Base-by-base conservation (phyloP, 2,797 vertebrate species). In the Centroberyx gerrardi region DNA sequence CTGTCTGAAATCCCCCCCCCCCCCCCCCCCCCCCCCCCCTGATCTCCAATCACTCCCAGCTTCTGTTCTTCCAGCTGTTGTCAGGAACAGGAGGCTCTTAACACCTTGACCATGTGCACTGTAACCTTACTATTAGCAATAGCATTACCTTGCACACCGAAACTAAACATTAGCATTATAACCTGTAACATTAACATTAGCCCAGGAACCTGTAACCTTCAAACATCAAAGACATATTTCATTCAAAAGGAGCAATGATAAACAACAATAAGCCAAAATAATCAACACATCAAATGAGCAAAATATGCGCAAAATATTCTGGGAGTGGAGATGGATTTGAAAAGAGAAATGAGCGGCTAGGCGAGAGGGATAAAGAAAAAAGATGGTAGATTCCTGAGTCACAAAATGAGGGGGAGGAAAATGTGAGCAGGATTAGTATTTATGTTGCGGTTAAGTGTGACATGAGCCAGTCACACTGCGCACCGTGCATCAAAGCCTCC, bases 51-150 rank as follows among this genome's bases (percentile, higher is more conserved):
- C 66, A 72, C 62, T 82, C 61, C 78, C 58, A 76, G 36, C 27
- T 73, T 72, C 65, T 70, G 58, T 71, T 81, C 17, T 12, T 80
- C 80, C 76, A 59, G 65, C 65, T 63, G 71, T 74, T 46, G 67
- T 77, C 68, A 55, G 62, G 38, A n/a, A 33, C 46, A 44, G n/a
- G 63, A 68, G 12, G 29, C 18, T 53, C 59, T 56, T 33, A 62
- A 15, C 48, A 73, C 15, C 56, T 64, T 18, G 7, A 62, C 15
- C 63, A 27, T 68, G 74, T 73, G 68, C 67, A 68, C 58, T 80
- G 60, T 74, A 83, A 77, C 77, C 68, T 72, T 83, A 89, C 31
- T 22, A 55, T 74, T 88, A 86, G 27, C 72, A 12, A 9, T 73
- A 80, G 17, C 67, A 63, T 71, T 79, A 83, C 59, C 61, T 48